Evolutionary conservation across 2,888 invertebrate genomes (phyloP), one percentile per base, ranked within the genome.

Genomic region (Petrophora chlorosata): DNA sequence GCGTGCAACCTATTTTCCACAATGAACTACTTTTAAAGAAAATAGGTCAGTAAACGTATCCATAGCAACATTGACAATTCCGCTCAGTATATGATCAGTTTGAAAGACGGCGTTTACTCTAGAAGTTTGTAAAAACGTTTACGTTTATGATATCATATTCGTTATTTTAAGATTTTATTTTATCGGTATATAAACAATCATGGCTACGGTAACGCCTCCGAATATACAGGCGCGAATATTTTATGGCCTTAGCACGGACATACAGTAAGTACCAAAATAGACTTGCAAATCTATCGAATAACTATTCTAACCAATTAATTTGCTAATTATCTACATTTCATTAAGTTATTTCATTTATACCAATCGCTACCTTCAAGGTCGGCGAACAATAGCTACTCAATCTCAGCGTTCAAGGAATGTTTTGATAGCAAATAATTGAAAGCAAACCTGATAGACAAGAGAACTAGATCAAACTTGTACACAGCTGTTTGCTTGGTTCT

Each of bases 211-310:
- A n/a, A 76, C 89, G 44, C 79, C 79, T 45, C 91, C 92, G 12
- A 80, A 88, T 63, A 79, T 94, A 51, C 90, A 92, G 53, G 92
- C 94, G 0, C 85, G 92, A 42, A 82, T 92, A 60, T 91, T 94
- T 65, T 92, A 93, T 60, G 95, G 95, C 2, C 79, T 95, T 13
- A 90, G 92, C 42, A 94, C 94, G 9, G 91, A 92, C 54, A 91
- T 91, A 61, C 76, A 85, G 91, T 91, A 71, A 88, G 88, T 81
- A 55, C 15, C 12, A 16, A 39, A 49, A 38, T 43, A 38, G 33
- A 16, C 23, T 19, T 17, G 15, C 15, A 30, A 44, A 36, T 43
- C 9, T 28, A 35, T 41, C 35, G 12, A 23, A 30, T 22, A n/a
- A 28, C 10, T 43, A 26, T 12, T 16, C 25, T 5, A 26, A 26